Evolutionary conservation across 2,797 vertebrate genomes (phyloP).

Genomic region (Tenualosa ilisha): DNA sequence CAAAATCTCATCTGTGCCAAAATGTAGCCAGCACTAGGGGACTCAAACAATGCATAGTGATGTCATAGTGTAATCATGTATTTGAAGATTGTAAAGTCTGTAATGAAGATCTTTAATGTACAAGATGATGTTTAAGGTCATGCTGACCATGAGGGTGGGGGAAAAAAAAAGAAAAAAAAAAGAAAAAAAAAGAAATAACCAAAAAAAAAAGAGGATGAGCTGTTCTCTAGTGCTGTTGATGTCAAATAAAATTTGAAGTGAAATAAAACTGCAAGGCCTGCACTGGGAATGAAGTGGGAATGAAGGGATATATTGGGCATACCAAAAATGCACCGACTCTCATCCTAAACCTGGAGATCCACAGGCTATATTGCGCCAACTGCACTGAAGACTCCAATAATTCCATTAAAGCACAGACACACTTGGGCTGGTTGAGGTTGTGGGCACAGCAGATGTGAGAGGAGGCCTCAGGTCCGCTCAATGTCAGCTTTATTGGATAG

Average conservation of each 20-base stretch:
- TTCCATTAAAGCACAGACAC: neutral
- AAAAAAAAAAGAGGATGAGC: neutral
- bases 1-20: slow-evolving; percentile 25
- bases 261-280: neutral
- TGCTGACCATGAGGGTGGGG: neutral
- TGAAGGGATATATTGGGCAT: neutral
- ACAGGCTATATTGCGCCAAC: neutral
- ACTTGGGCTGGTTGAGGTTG: neutral
- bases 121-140: neutral
- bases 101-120: neutral
- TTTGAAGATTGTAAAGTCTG: slow-evolving; percentile 22
- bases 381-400: neutral
- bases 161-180: neutral
- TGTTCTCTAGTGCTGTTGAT: slow-evolving; percentile 16
- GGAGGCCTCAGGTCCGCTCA: slow-evolving; percentile 40
- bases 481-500: slow-evolving; percentile 65
- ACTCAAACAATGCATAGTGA: slow-evolving; percentile 15
- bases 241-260: slow-evolving; percentile 25
- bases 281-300: neutral
- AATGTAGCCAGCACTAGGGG: slow-evolving; percentile 27
- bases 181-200: too few species aligned
- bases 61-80: slow-evolving; percentile 3
- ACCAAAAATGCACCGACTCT: neutral
- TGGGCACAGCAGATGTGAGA: slow-evolving; percentile 10
- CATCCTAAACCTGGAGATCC: neutral